Conservation (phyloP, 2,113 vertebrate species). For the Rhinogobius similis region DNA sequence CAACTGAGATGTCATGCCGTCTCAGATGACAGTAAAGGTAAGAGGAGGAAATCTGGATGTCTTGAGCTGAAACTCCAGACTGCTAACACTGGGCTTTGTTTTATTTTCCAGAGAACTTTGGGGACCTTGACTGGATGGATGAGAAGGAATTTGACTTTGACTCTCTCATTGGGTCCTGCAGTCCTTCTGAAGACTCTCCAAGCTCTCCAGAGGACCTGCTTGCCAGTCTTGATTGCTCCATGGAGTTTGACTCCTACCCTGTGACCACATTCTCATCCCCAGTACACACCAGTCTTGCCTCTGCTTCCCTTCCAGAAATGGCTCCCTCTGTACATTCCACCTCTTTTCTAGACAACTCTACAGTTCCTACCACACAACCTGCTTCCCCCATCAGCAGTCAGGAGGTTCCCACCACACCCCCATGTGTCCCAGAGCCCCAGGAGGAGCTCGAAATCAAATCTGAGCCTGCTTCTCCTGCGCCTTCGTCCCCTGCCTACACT, state of each 20-base stretch:
- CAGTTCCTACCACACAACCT: conserved; percentile 11
- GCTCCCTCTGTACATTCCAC: neutral
- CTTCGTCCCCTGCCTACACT: conserved; percentile 64
- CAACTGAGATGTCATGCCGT: conserved; percentile 74
- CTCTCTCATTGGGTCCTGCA: conserved; percentile 83
- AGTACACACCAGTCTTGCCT: conserved; percentile 5
- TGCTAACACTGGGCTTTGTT: neutral
- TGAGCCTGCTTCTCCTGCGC: conserved; percentile 64
- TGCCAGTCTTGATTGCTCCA: conserved; percentile 64
- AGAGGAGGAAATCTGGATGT: too few species aligned
- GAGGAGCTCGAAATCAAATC: conserved; percentile 75
- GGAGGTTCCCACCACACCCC: conserved; percentile 32
- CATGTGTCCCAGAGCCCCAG: conserved; percentile 63
- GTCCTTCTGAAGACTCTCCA: conserved; percentile 80
- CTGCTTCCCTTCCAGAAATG: conserved; percentile 8
- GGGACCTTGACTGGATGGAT: conserved; percentile 93
- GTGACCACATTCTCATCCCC: conserved; percentile 37
- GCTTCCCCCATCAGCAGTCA: conserved; percentile 22
- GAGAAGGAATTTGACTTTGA: conserved; percentile 92
- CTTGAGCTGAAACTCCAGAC: neutral
- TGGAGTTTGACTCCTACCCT: conserved; percentile 65
- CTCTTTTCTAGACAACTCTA: neutral
- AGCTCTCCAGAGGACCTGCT: conserved; percentile 83
- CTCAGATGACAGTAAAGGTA: conserved; percentile 83
- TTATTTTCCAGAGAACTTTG: conserved; percentile 81